A percentile compares a stretch with the other conserved stretches of the same genome.
phyloP scores from a whole-genome alignment of 2,888 invertebrate species.

The Pristionchus maxplancki region DNA sequence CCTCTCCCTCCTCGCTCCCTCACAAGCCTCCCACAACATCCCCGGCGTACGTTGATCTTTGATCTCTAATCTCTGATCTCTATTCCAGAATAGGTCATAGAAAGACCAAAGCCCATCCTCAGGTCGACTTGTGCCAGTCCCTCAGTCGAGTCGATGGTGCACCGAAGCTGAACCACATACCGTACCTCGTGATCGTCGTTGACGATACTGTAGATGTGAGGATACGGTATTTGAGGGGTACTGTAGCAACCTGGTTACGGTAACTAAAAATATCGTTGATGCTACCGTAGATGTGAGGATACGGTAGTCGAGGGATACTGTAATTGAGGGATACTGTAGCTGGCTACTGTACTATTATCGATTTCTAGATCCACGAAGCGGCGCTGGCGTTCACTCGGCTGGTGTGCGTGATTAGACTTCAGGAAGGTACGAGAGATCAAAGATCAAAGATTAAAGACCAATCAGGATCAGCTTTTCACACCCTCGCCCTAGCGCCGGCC shows the following conservation, averaged over 20 bases:
- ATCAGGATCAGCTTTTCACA: neutral
- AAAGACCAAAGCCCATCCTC: neutral
- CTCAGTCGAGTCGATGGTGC: neutral
- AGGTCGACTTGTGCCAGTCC: neutral
- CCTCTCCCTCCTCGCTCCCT: neutral
- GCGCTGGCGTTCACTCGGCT: neutral
- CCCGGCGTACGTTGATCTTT: neutral
- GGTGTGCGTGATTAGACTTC: neutral
- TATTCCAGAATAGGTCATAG: neutral
- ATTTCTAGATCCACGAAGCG: constrained; percentile 8
- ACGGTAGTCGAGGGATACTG: neutral
- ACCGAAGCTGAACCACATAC: neutral
- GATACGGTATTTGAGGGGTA: neutral
- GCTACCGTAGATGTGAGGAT: neutral
- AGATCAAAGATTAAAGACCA: neutral
- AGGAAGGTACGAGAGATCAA: neutral
- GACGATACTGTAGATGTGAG: neutral
- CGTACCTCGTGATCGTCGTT: neutral
- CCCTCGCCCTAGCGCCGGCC: neutral
- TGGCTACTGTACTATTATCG: neutral
- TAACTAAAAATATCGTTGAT: too few relatives aligned
- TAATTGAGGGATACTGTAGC: neutral
- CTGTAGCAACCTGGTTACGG: too few relatives aligned
- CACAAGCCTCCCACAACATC: neutral
- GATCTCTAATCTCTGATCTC: neutral